A percentile compares a stretch with the other conserved stretches of the same genome.
These are phyloP conservation scores for Lepidurus arcticus DNA, from an alignment of 1,140 invertebrate genomes.

Conservation along the genomic window DNA sequence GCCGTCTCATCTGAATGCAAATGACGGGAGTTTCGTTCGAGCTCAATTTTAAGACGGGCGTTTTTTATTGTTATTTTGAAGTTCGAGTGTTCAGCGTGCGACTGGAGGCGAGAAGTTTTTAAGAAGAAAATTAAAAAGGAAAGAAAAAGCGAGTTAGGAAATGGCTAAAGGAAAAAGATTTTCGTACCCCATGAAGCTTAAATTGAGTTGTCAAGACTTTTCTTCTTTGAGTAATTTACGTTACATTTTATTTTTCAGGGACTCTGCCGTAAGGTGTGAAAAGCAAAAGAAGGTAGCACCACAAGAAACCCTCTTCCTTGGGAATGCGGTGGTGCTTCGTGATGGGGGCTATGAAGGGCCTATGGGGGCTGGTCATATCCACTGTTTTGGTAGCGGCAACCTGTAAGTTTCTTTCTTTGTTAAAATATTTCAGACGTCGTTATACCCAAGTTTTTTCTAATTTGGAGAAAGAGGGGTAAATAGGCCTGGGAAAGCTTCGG, in stretches of 20 bases:
- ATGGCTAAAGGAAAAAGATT: neutral
- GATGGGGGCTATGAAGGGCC: neutral
- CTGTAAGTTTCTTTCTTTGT: neutral
- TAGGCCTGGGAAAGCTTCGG: too few species aligned
- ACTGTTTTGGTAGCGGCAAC: neutral
- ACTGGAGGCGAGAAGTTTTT: too few species aligned
- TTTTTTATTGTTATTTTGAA: neutral
- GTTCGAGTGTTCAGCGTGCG: too few species aligned
- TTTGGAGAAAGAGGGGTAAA: too few species aligned
- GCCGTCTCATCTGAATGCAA: constrained; percentile 14
- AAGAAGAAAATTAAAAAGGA: neutral
- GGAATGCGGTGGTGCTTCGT: constrained; percentile 2
- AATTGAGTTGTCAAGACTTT: constrained; percentile 10
- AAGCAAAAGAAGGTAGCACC: neutral
- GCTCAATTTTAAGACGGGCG: constrained; percentile 5
- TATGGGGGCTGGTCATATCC: neutral
- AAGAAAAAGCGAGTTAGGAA: neutral
- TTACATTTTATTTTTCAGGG: neutral
- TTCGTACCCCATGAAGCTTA: neutral
- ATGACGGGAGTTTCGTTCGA: neutral
- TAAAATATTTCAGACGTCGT: too few species aligned
- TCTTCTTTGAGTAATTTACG: neutral
- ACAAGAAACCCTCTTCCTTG: neutral
- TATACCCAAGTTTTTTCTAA: too few species aligned
- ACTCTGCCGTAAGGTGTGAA: neutral